phyloP scores from a whole-genome alignment of 2,888 invertebrate species.

The Troilus luridus region DNA sequence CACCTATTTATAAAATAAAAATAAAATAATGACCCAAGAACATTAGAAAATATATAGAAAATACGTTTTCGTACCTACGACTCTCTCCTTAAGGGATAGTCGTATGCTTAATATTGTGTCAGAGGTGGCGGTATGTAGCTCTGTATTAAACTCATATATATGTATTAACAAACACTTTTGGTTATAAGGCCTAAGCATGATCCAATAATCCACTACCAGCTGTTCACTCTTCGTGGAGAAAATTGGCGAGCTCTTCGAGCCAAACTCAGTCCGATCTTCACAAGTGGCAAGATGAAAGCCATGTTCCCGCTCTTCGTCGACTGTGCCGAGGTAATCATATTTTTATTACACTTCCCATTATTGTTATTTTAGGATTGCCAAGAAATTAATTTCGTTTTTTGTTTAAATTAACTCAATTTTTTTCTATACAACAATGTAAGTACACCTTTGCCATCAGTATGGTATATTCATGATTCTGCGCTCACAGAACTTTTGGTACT shows the following conservation, averaged over 20 bases:
- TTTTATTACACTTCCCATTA: background rate
- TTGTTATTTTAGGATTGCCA: no score
- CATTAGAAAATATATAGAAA: background rate
- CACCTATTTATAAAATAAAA: background rate
- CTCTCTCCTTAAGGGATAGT: no score
- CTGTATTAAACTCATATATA: no score
- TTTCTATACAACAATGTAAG: no score
- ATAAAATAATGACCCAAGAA: background rate
- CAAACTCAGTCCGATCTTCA: conserved; percentile 63
- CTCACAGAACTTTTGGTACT: no score
- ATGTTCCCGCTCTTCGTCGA: conserved; percentile 60
- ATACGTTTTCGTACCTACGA: no score
- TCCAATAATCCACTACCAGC: conserved; percentile 52
- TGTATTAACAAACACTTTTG: background rate
- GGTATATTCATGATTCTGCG: no score
- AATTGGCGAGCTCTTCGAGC: conserved; percentile 61
- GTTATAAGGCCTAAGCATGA: conserved; percentile 10
- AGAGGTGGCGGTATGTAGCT: no score
- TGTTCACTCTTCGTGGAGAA: conserved; percentile 60
- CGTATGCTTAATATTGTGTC: no score
- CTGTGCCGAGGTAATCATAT: conserved; percentile 38
- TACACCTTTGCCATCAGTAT: no score
- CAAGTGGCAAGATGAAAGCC: conserved; percentile 61
- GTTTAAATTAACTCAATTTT: no score
- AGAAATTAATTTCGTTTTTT: no score